A percentile compares a stretch with the other conserved stretches of the same genome.
phyloP scores from a whole-genome alignment of 2,888 invertebrate genomes.

The Leptopterna dolabrata region DNA sequence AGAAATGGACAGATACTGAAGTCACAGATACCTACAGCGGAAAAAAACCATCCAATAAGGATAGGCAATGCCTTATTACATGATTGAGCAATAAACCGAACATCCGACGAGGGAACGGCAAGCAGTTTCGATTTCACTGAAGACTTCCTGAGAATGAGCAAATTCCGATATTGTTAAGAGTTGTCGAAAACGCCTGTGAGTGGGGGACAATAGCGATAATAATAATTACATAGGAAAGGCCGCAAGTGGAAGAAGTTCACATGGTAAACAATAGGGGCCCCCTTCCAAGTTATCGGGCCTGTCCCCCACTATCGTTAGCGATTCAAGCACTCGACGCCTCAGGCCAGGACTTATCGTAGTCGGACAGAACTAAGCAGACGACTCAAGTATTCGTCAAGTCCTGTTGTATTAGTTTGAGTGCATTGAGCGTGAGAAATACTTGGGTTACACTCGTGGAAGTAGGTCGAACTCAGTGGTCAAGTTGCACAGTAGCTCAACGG shows the following conservation, averaged over 20 bases:
- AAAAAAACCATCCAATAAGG: no score
- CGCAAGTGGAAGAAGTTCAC: constrained; percentile 19
- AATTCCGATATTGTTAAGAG: not conserved
- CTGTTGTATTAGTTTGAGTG: no score
- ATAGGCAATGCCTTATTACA: no score
- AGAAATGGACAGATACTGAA: no score
- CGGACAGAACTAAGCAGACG: not conserved
- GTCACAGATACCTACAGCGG: no score
- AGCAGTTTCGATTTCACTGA: not conserved
- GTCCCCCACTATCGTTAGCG: constrained; percentile 11
- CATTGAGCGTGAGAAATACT: not conserved
- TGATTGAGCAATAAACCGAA: no score
- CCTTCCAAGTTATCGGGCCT: constrained; percentile 9
- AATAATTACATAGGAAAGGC: constrained; percentile 6
- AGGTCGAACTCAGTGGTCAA: no score
- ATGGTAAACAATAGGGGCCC: constrained; percentile 37
- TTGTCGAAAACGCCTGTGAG: not conserved
- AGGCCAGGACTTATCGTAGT: not conserved
- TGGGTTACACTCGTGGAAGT: no score
- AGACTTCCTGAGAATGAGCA: not conserved
- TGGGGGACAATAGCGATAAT: not conserved
- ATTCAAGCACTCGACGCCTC: not conserved
- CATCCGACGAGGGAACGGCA: not conserved
- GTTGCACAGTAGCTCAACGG: no score
- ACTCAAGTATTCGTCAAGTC: not conserved